Evolutionary conservation across 2,797 vertebrate genomes (phyloP), one percentile per base, ranked within the genome.

Genomic region (Borostomias antarcticus): DNA sequence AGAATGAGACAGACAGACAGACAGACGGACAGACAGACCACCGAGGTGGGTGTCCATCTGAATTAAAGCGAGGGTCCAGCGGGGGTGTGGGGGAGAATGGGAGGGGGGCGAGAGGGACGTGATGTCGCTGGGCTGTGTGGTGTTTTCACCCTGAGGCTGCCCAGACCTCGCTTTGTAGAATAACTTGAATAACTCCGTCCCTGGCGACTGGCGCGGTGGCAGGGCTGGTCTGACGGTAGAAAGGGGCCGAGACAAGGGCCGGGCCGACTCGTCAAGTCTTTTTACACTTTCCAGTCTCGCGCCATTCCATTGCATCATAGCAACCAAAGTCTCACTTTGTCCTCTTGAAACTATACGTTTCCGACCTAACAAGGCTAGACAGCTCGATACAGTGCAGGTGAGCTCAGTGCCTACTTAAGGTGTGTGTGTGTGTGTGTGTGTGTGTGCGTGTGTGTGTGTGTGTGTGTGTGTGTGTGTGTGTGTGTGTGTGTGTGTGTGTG

Each of bases 271-370:
- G 43, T 43, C 52, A 30, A 75, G 72, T 70, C 23, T 67, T 68
- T 72, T 78, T 70, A 77, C 68, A 81, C 78, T 84, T 72, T 73
- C 48, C 58, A 67, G 70, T 64, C 69, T 56, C 32, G 48, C 62
- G 45, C 56, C 6, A 66, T 86, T 83, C 68, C 58, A 70, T 76
- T 88, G 79, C 75, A 84, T 86, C 82, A 80, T 37, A 53, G 26
- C 58, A 29, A 29, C 58, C 58, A 7, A 25, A 35, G 15, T 62
- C n/a, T 60, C n/a, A 25, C 32, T 62, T 25, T 48, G 50, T 47
- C 32, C 30, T 59, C 56, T 29, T 52, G 60, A 70, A 69, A 64
- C 68, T 72, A 69, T 72, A 79, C 80, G 71, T 72, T 78, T 79
- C 52, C 62, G 74, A 48, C 40, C 51, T 76, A 73, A 76, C 54